Percentiles rank a stretch among this genome's conserved stretches.
Evolutionary conservation across 2,797 vertebrate genomes (phyloP).

Genomic region (Chelidonichthys spinosus): DNA sequence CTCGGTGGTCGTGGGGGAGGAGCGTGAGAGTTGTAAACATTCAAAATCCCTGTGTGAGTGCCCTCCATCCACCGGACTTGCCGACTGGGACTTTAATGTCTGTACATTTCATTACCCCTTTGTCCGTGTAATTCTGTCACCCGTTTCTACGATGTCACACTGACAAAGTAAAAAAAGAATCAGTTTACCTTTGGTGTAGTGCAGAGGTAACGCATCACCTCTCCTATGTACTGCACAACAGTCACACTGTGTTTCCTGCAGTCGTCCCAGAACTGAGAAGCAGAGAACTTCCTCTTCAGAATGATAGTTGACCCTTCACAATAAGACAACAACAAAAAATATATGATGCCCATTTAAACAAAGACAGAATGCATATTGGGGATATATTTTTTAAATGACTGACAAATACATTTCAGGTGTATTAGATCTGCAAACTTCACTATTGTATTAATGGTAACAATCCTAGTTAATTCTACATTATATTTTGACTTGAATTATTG

Average conservation of each 20-base stretch:
- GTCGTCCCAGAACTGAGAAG: slow-evolving; percentile 92
- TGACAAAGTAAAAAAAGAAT: background rate
- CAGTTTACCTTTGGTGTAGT: slow-evolving; percentile 83
- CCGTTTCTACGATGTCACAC: background rate
- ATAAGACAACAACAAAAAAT: slow-evolving; percentile 61
- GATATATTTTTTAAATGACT: background rate
- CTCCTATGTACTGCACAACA: slow-evolving; percentile 91
- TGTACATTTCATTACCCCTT: background rate
- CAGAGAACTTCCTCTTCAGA: slow-evolving; percentile 89
- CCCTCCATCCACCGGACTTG: no score
- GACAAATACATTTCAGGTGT: no score
- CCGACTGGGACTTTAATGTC: background rate
- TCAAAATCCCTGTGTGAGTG: no score
- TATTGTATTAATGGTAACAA: background rate
- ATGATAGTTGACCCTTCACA: slow-evolving; percentile 81
- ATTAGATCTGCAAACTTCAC: no score
- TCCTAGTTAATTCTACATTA: background rate
- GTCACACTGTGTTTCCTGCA: slow-evolving; percentile 91
- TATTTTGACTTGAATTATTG: background rate
- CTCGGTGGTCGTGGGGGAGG: no score
- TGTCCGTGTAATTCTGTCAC: background rate
- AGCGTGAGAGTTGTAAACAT: no score
- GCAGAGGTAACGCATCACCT: slow-evolving; percentile 91
- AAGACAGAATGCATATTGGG: background rate
- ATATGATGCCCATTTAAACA: background rate